Evolutionary conservation across 2,888 invertebrate genomes (phyloP).

Genomic region (Meteorus colon): DNA sequence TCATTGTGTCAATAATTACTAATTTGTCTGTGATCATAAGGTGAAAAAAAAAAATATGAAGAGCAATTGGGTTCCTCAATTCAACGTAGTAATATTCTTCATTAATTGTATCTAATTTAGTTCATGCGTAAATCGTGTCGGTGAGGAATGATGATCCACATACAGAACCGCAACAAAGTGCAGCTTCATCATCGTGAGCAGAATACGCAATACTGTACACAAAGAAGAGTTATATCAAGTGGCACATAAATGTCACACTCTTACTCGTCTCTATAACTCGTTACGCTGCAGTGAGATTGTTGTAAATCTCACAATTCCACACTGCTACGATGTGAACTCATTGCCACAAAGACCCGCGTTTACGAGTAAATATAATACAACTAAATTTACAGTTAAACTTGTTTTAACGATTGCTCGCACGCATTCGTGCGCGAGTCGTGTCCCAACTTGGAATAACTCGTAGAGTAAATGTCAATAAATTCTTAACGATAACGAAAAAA

Average conservation of each 20-base stretch:
- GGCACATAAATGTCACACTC: slow-evolving; percentile 17
- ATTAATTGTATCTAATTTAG: too few species aligned
- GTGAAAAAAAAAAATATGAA: too few species aligned
- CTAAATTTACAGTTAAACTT: slow-evolving; percentile 54
- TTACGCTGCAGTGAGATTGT: slow-evolving; percentile 41
- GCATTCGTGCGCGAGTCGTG: slow-evolving; percentile 25
- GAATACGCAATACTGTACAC: neutral
- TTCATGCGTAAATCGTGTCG: too few species aligned
- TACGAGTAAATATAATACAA: slow-evolving; percentile 47
- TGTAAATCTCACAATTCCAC: slow-evolving; percentile 50
- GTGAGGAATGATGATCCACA: too few species aligned
- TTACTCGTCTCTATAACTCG: slow-evolving; percentile 12
- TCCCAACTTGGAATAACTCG: neutral
- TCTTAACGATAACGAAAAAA: neutral
- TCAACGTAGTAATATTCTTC: too few species aligned
- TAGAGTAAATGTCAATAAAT: slow-evolving; percentile 12
- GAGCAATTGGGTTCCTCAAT: too few species aligned
- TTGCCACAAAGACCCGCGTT: slow-evolving; percentile 49
- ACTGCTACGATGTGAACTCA: slow-evolving; percentile 46
- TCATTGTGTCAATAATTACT: too few species aligned
- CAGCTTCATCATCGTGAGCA: neutral
- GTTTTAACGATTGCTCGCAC: slow-evolving; percentile 53
- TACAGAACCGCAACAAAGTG: too few species aligned
- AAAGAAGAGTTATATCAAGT: slow-evolving; percentile 11
- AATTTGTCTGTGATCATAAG: too few species aligned